phyloP scores from a whole-genome alignment of 2,113 vertebrate genomes.

The Scytalopus superciliaris region DNA sequence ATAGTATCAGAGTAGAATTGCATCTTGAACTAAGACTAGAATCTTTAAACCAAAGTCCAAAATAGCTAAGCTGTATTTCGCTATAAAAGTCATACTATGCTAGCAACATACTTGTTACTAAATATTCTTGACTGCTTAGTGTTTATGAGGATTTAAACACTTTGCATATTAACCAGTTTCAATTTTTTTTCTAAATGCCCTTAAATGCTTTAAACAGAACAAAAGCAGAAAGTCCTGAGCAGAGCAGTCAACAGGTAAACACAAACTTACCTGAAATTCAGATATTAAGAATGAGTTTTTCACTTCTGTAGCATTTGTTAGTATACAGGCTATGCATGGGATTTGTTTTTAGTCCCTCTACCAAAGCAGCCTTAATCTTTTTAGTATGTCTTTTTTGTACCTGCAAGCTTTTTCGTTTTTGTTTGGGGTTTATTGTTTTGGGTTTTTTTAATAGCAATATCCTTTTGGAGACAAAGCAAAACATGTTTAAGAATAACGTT shows the following conservation, averaged over 20 bases:
- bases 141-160: neutral
- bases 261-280: neutral
- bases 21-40: neutral
- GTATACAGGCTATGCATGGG: neutral
- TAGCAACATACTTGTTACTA: neutral
- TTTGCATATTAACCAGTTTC: neutral
- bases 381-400: neutral
- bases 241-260: neutral
- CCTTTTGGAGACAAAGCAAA: neutral
- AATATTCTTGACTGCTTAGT: neutral
- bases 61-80: neutral
- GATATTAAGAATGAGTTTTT: neutral
- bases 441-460: neutral
- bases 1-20: neutral
- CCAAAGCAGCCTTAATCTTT: neutral
- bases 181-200: neutral
- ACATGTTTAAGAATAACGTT: neutral
- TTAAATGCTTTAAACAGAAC: neutral
- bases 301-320: neutral
- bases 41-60: neutral
- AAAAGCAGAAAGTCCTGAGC: neutral
- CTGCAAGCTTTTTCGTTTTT: neutral
- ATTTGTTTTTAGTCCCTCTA: neutral
- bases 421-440: neutral
- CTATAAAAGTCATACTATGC: neutral